Percentiles rank a stretch among this genome's conserved stretches.
Evolutionary conservation across 2,113 vertebrate genomes (phyloP).

Genomic region (Bujurquina vittata): DNA sequence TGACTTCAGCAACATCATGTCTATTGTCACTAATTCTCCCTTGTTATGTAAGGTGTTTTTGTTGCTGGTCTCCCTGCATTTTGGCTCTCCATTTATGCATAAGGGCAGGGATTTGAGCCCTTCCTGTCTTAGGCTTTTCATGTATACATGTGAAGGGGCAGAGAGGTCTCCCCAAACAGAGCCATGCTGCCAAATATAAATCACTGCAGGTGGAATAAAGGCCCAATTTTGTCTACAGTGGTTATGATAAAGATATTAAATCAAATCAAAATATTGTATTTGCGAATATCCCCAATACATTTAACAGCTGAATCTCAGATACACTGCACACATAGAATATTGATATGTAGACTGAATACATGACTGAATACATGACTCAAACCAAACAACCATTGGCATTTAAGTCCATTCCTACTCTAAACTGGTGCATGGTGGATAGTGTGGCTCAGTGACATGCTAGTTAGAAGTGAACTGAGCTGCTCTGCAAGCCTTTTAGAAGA

Average conservation of each 20-base stretch:
- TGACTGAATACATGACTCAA: too few species aligned
- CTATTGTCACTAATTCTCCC: background rate
- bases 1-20: background rate
- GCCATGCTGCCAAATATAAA: too few species aligned
- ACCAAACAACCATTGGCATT: background rate
- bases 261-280: too few species aligned
- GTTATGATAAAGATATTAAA: too few species aligned
- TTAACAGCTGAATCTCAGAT: too few species aligned
- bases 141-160: background rate
- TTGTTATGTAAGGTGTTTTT: background rate
- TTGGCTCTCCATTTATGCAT: background rate
- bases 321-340: too few species aligned
- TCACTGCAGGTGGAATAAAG: too few species aligned
- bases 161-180: background rate
- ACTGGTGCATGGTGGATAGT: constrained; percentile 34
- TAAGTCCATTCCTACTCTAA: background rate
- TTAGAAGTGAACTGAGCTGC: constrained; percentile 46
- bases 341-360: too few species aligned
- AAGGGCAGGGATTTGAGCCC: background rate
- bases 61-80: background rate
- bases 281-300: too few species aligned
- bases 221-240: too few species aligned
- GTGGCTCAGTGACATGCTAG: constrained; percentile 30
- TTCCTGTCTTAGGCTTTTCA: background rate
- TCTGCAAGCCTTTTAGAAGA: constrained; percentile 45